Evolutionary conservation across 2,888 invertebrate genomes (phyloP), one percentile per base, ranked within the genome.

Genomic region (Tillus elongatus): DNA sequence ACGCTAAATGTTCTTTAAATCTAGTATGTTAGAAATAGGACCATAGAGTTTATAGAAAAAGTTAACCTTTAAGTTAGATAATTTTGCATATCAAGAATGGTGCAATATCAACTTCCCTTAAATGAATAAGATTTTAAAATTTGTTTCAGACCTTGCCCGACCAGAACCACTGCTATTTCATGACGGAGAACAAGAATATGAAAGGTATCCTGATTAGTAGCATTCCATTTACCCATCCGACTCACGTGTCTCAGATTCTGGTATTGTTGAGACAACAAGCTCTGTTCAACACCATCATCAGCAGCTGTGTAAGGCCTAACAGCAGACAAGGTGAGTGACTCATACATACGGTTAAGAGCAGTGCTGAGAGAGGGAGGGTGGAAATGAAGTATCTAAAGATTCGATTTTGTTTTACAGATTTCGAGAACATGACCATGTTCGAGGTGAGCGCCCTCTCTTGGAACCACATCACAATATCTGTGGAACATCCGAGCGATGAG

Each of bases 201-300:
- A 78, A 82, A 44, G 91, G 88, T 3, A 76, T 83, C 47, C 64
- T 83, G 51, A 80, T 90, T 33, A 70, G 75, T 33, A 82, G 81
- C 43, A 82, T 96, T 39, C 91, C 92, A 0, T 95, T 95, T 68
- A 90, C 89, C 0, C 92, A 93, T 67, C 93, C 95, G 2, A 81
- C 85, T 4, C 90, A 92, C 63, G 90, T 93, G 40, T 83, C 92
- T 32, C 82, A 83, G 58, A 85, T 96, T 50, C 73, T 96, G 24
- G 78, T 79, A 26, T 77, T 80, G 45, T 72, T 96, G 10, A 73
- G 93, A 2, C 90, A 91, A 53, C 95, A 96, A 67, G 83, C 90
- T 24, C 72, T 93, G 10, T 93, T 95, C 68, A 95, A 93, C 64
- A 79, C 87, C 11, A 74, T 95, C 28, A 71, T 96, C 30, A 73